Percentiles rank a stretch among this genome's conserved stretches.
Evolutionary conservation across 2,888 invertebrate genomes (phyloP).

Genomic region (Scaptomyza reducta): DNA sequence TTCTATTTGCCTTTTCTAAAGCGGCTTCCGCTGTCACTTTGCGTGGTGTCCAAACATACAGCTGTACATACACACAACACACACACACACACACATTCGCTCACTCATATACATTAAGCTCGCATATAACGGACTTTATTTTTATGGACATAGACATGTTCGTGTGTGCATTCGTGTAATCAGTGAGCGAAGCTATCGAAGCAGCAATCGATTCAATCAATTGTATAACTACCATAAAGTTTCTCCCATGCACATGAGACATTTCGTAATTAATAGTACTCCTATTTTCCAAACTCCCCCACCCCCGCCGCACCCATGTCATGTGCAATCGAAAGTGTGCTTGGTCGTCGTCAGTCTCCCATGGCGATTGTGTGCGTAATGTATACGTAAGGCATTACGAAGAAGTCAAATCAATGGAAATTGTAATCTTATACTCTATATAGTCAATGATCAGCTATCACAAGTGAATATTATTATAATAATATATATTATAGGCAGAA

Average conservation of each 20-base stretch:
- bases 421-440: constrained; percentile 9
- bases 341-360: constrained; percentile 29
- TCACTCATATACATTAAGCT: background rate
- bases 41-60: constrained; percentile 7
- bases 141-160: constrained; percentile 10
- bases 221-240: constrained; percentile 23
- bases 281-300: background rate
- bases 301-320: background rate
- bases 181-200: constrained; percentile 32
- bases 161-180: constrained; percentile 31
- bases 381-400: constrained; percentile 48
- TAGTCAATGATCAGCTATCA: background rate
- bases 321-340: constrained; percentile 39
- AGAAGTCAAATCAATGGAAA: constrained; percentile 10
- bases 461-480: background rate
- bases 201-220: constrained; percentile 44
- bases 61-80: background rate
- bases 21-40: constrained; percentile 31
- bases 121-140: constrained; percentile 12
- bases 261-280: constrained; percentile 41
- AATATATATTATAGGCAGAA: too few species aligned
- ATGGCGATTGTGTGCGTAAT: constrained; percentile 38
- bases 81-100: background rate
- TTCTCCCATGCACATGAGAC: constrained; percentile 14
- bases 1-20: constrained; percentile 27